Conservation (phyloP, 2,888 invertebrate genomes). For the Agrypnus murinus region DNA sequence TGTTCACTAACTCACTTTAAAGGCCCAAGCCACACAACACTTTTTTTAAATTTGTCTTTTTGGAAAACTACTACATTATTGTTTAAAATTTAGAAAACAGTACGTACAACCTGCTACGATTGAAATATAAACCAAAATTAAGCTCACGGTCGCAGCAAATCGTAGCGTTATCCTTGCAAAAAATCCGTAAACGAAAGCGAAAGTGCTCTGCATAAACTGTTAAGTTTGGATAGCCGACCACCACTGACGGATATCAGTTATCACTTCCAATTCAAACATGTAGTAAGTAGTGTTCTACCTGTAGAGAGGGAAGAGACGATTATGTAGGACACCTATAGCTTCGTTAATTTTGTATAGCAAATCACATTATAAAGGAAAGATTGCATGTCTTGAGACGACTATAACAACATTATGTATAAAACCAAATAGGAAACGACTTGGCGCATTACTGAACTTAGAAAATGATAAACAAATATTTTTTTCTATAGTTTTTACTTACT, state of each 20-base stretch:
- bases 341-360: slow-evolving; percentile 31
- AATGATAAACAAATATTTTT: no score
- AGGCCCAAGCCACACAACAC: no score
- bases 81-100: no score
- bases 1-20: no score
- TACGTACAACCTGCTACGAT: no score
- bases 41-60: no score
- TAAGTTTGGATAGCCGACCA: slow-evolving; percentile 32
- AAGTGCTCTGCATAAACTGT: slow-evolving; percentile 43
- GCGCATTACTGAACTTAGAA: no score
- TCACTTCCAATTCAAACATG: slow-evolving; percentile 42
- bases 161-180: slow-evolving; percentile 1
- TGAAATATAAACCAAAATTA: background rate
- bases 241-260: slow-evolving; percentile 46
- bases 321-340: slow-evolving; percentile 44
- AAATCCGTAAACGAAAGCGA: slow-evolving; percentile 12
- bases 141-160: background rate
- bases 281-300: slow-evolving; percentile 27
- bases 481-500: no score
- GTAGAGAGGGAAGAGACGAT: slow-evolving; percentile 45
- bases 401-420: no score
- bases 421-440: no score
- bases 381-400: slow-evolving; percentile 27
- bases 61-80: no score
- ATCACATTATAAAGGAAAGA: background rate